Base-by-base conservation (phyloP, 2,797 vertebrate genomes). In the Lagodon rhomboides region DNA sequence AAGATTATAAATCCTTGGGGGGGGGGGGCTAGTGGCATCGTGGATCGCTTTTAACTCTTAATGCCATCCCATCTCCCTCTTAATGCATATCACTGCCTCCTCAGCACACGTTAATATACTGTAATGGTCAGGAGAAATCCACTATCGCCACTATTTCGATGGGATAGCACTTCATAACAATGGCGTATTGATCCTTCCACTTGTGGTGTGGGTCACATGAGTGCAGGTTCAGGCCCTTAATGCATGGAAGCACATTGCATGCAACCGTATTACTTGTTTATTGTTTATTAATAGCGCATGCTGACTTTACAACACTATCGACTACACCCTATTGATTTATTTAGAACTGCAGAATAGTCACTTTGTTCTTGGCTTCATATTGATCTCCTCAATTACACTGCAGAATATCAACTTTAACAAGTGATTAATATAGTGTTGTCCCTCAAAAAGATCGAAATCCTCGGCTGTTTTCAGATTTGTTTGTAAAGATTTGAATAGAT, bases 1-100 rank as follows among this genome's bases (percentile, higher is more conserved):
- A 84, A 83, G 87, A 90, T 90, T 87, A 88, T 71, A 83, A 85
- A 82, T 83, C 79, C 85, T 85, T 64, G 0, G 61, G 73, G 86
- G 87, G 84, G 84, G 71, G 75, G 74, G 6, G 7, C 7, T 34
- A 7, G 75, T 65, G 67, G 56, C 59, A 53, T 75, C 73, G 49
- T 81, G 85, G 79, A 20, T 81, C 83, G 77, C 82, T 85, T 78
- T 91, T 86, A 87, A 78, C 86, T 68, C 66, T 75, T 88, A 86
- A 88, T 73, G 64, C 78, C 80, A 75, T 74, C 53, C 59, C 43
- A 59, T 79, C 68, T 73, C 44, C 58, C 34, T 56, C 82, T 80
- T 80, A 85, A 79, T 78, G 71, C 75, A 64, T 17, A 66, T 74
- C 77, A 59, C 69, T 27, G 68, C 62, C 70, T 86, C 75, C 55